Evolutionary conservation across 2,797 vertebrate genomes (phyloP), one percentile per base, ranked within the genome.

Genomic region (Tiaroga cobitis): DNA sequence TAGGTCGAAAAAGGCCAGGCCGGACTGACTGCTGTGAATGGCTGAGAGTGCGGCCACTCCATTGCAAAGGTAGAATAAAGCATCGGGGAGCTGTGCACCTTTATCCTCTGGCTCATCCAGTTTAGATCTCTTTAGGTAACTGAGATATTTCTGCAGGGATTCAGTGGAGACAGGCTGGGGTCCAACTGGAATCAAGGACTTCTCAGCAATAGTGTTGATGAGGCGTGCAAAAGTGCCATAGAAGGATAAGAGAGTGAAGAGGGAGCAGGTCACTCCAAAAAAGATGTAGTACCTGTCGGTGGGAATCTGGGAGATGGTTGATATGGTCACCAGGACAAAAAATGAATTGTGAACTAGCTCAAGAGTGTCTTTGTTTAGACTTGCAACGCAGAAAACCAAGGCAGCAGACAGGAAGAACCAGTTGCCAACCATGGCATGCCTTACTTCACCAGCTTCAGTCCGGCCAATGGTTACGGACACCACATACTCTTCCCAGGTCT

Each of bases 201-300:
- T 97, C 91, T 98, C 97, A 16, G 96, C 97, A 1, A 97, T 96
- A 74, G 95, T 95, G 93, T 98, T 98, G 88, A 97, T 90, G 13
- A 97, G 96, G 69, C 95, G 96, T 41, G 96, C 89, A 74, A 97
- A 97, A 39, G 96, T 93, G 80, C 95, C 92, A 0, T 97, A 98
- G 39, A 97, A 86, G 0, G 96, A 97, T 51, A 93, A 79, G 3
- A 90, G 92, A 0, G 93, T 89, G 89, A 96, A 97, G 34, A 97
- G 90, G 79, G 93, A 93, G 81, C 96, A 97, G 70, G 94, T 89
- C 0, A 95, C 92, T 32, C 96, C 97, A 21, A 96, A 96, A 88
- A 97, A 96, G 67, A 93, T 92, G 87, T 95, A 92, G 69, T 94
- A 95, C 0, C 88, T 88, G 0, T 87, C 21, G 16, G 90, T 43